Evolutionary conservation across 2,888 invertebrate genomes (phyloP), one percentile per base, ranked within the genome.

Genomic region (Melanchra persicariae): DNA sequence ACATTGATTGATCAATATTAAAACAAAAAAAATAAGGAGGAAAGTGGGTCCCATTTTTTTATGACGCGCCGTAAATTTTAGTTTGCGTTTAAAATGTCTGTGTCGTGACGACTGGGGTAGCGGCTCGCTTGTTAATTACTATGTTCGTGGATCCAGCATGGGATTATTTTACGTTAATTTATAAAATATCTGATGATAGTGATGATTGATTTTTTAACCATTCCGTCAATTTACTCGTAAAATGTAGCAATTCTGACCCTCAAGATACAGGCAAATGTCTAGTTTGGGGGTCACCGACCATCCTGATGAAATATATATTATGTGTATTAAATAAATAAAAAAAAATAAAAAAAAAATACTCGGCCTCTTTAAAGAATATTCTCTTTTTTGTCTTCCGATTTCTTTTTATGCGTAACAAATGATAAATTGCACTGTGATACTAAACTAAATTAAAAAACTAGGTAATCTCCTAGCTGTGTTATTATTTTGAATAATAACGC

Each of bases 1-100:
- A 85, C 69, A 70, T 81, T 87, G 88, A 87, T 87, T 87, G 88
- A 89, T 90, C 87, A 79, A 86, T 84, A 82, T 61, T 70, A 78
- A 79, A 77, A 81, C 76, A 71, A 77, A 71, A 77, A 81, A 81
- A 70, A 67, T 80, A 59, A 73, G 59, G 70, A 51, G 30, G n/a
- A 69, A 73, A 78, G 77, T 76, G 65, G 71, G 74, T 73, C 64
- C 37, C 61, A 24, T 37, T 77, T 81, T 77, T 79, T 76, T 79
- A 67, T 59, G 61, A 65, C 61, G 73, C 73, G 76, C 63, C 52
- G 40, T 64, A 64, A 67, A 67, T 67, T 69, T 74, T 73, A 64
- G 47, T 61, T 67, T 73, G 54, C 57, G 51, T 82, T 82, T 57
- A 8, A 55, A 65, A 62, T 70, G 49, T 47, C 15, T 62, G 45